Evolutionary conservation across 2,888 invertebrate species (phyloP), one percentile per base, ranked within the genome.

Genomic region (Microctonus aethiopoides): DNA sequence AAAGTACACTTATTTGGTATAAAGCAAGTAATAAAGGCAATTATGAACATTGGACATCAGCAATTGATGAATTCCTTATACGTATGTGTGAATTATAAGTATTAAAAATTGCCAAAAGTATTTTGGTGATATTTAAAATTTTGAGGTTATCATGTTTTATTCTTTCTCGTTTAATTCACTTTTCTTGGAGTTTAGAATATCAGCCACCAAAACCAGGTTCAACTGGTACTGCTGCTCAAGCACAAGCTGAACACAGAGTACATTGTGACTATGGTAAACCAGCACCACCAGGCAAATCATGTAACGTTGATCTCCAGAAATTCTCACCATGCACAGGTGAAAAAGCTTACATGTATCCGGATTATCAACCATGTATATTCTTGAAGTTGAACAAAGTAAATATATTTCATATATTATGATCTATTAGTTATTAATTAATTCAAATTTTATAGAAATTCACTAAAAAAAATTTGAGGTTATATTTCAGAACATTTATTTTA

Each of bases 1-100:
- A 97, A 87, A 98, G 97, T 87, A 98, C 98, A 75, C 91, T 99
- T 82, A 95, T 99, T 88, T 96, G 97, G 93, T 98, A 97, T 90
- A 94, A 92, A 87, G 91, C 92, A 75, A 91, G 91, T 79, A 92
- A 93, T 83, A 90, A 91, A 83, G 92, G 93, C 68, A 95, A 95
- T 85, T 93, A 92, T 82, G 89, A 92, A 79, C 92, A 93, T 84
- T 96, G 96, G 96, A 91, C 93, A 76, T 88, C 89, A 65, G 92
- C 93, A 86, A 90, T 96, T 79, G 91, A 92, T 77, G 88, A 89
- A 61, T 97, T 94, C 87, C 89, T 97, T 76, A 88, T 91, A 83
- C 89, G 97, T 97, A 75, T 16, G 39, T 51, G 52, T 36, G 24
- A 51, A 39, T 56, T 34, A 29, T 22, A 41, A 66, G 39, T 16